phyloP scores from a whole-genome alignment of 2,888 invertebrate species.

The Hirtodrosophila duncani region DNA sequence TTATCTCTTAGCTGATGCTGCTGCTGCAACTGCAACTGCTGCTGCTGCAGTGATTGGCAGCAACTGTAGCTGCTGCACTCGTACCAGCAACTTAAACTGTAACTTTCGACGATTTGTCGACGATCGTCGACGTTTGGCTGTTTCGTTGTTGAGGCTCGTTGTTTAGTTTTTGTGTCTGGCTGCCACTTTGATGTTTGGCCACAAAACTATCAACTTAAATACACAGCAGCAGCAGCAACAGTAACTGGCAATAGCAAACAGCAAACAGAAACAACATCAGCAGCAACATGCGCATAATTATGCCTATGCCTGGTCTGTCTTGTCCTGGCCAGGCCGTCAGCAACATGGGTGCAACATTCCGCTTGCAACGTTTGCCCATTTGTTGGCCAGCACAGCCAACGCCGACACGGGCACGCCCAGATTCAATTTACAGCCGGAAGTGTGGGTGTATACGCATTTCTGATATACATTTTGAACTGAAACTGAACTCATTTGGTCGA shows the following conservation, averaged over 20 bases:
- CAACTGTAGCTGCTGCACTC: slow-evolving; percentile 7
- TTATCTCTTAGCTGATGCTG: too few relatives aligned
- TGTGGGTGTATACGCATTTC: slow-evolving; percentile 74
- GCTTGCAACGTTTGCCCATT: slow-evolving; percentile 27
- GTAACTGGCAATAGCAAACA: slow-evolving; percentile 15
- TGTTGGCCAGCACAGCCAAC: slow-evolving; percentile 18
- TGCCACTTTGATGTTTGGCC: slow-evolving; percentile 58
- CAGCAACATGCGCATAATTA: slow-evolving; percentile 56
- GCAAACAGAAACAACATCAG: slow-evolving; percentile 7
- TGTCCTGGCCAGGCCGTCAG: slow-evolving; percentile 7
- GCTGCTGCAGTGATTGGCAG: slow-evolving; percentile 39
- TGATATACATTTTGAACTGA: slow-evolving; percentile 43
- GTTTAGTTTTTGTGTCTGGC: slow-evolving; percentile 25
- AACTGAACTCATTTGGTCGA: slow-evolving; percentile 59
- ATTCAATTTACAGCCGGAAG: slow-evolving; percentile 74
- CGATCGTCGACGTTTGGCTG: slow-evolving; percentile 22
- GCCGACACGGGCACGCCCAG: slow-evolving; percentile 59
- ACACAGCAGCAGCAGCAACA: slow-evolving; percentile 30
- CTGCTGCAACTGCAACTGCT: slow-evolving; percentile 20
- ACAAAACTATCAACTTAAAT: slow-evolving; percentile 53
- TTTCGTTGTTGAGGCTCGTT: slow-evolving; percentile 38
- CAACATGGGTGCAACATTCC: slow-evolving; percentile 48
- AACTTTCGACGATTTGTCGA: slow-evolving; percentile 71
- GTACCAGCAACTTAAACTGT: slow-evolving; percentile 68
- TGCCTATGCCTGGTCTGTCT: slow-evolving; percentile 25